Evolutionary conservation across 2,113 vertebrate species (phyloP), one percentile per base, ranked within the genome.

Genomic region (Coptodon rendalli): DNA sequence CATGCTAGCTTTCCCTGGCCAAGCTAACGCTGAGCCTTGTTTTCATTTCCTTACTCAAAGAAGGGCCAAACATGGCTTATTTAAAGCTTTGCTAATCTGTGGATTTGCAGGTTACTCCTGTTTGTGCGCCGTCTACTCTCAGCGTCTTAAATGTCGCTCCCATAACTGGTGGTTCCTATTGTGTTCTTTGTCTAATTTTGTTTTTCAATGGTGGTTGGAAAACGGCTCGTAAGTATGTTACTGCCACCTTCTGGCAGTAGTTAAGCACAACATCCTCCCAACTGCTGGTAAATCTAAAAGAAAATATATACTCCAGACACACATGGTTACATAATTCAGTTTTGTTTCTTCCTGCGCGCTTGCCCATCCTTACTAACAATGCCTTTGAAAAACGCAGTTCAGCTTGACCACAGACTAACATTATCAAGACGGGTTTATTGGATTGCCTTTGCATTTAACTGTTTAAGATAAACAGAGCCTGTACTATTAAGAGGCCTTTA

Each of bases 281-380:
- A 19, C 19, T n/a, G 17, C 61, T 38, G 34, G 36, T 66, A 66
- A n/a, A 66, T 12, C 34, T 66, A 31, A 38, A 50, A 76, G 4
- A 50, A 22, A 22, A 11, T 10, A 22, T 11, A 5, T 11, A 76
- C 27, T 78, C 29, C 17, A 50, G 27, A 19, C 3, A 78, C 29
- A 78, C 3, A 78, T 29, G 16, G 45, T 31, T 78, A 12, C 22
- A 45, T 29, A 73, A 17, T 73, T 73, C 22, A 48, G 22, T 45
- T 48, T 48, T 16, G 22, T 73, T 73, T 27, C 9, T 48, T 45
- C 6, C 22, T 27, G 22, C 0, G 0, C 0, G 6, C 22, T 45
- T 29, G 68, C 2, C 40, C 40, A 73, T 48, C 22, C 40, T 45
- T 73, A 27, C 2, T 27, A 17, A 45, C 43, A 27, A 24, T 43